phyloP scores from a whole-genome alignment of 92 coral and sea anemone species.

The Meandrina meandrites region DNA sequence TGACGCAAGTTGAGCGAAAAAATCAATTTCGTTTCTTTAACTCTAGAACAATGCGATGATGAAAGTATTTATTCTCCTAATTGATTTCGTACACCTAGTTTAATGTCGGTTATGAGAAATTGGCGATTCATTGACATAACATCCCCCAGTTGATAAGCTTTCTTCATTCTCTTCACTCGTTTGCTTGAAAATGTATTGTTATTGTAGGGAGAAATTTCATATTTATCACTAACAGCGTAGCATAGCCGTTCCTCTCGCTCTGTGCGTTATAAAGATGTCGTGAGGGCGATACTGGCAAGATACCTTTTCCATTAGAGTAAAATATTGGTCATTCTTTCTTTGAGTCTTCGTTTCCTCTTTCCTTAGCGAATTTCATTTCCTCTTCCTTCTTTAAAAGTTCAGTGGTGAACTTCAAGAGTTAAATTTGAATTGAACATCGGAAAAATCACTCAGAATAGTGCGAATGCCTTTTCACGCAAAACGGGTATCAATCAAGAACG shows the following conservation, averaged over 20 bases:
- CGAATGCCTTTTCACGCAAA: neutral
- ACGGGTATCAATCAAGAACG: neutral
- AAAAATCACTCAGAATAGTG: neutral
- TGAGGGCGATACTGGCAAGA: conserved; percentile 2
- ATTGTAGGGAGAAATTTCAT: neutral
- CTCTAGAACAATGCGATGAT: neutral
- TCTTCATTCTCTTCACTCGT: neutral
- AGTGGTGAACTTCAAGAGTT: neutral
- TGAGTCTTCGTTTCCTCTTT: neutral
- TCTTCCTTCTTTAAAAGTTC: neutral
- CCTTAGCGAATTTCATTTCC: neutral
- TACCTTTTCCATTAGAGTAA: neutral
- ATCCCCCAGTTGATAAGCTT: neutral
- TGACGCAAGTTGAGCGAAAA: neutral
- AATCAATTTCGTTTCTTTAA: neutral
- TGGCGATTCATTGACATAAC: neutral
- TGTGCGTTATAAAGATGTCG: neutral
- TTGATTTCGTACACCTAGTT: neutral
- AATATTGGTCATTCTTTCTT: neutral
- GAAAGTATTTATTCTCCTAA: neutral
- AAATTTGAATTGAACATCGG: neutral
- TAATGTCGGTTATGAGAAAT: neutral
- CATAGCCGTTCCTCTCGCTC: neutral
- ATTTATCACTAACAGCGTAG: neutral
- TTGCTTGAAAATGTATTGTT: neutral